These are phyloP conservation scores for Chauna torquata DNA, from an alignment of 2,113 vertebrate genomes.

Conservation along the genomic window DNA sequence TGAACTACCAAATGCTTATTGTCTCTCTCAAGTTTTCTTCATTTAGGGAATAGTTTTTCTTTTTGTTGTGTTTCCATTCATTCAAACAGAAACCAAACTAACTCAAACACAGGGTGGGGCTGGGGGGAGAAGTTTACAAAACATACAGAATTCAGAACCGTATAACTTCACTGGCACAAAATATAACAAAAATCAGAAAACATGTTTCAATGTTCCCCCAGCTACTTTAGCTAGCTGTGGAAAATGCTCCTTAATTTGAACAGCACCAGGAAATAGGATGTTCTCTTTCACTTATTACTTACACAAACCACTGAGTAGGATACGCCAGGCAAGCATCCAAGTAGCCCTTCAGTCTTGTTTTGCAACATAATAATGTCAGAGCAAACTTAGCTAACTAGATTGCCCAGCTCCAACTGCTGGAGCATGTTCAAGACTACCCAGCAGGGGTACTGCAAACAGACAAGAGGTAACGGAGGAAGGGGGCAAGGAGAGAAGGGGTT, in stretches of 20 bases:
- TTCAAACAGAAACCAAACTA: background rate
- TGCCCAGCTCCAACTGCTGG: background rate
- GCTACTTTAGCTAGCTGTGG: background rate
- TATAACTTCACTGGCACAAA: background rate
- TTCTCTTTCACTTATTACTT: background rate
- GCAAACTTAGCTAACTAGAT: background rate
- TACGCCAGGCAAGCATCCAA: background rate
- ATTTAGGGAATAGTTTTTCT: background rate
- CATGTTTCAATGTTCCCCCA: background rate
- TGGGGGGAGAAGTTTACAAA: background rate
- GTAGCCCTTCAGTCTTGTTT: background rate
- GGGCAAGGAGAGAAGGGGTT: background rate
- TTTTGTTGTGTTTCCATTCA: background rate
- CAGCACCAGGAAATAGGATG: background rate
- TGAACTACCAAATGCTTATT: background rate
- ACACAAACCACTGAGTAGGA: background rate
- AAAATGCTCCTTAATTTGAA: background rate
- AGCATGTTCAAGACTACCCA: background rate
- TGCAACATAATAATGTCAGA: fast-evolving
- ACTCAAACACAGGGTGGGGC: fast-evolving
- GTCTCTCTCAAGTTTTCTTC: background rate
- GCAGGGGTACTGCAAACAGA: background rate
- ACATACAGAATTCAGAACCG: background rate
- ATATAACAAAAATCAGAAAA: background rate
- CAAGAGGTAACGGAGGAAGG: background rate